These are phyloP conservation scores for Limnephilus rhombicus DNA, from an alignment of 2,888 invertebrate species.

Conservation along the genomic window DNA sequence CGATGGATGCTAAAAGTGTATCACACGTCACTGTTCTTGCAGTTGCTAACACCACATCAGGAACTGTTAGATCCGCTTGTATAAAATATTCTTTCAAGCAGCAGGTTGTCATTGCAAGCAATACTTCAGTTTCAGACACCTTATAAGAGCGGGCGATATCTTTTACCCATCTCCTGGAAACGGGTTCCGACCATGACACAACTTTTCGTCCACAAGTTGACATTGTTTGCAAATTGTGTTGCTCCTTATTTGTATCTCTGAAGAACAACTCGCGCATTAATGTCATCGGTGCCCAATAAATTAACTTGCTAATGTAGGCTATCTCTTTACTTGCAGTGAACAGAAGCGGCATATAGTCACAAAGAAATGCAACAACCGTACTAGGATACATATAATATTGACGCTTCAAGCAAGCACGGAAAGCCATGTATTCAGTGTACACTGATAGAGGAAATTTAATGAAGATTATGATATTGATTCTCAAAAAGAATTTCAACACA, in stretches of 20 bases:
- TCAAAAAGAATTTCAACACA: conserved; percentile 70
- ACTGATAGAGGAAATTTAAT: conserved; percentile 71
- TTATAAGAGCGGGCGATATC: conserved; percentile 79
- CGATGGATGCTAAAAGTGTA: conserved; percentile 76
- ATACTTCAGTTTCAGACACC: conserved; percentile 81
- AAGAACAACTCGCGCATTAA: conserved; percentile 80
- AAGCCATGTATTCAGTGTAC: conserved; percentile 72
- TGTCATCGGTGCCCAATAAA: conserved; percentile 75
- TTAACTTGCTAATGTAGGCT: conserved; percentile 71
- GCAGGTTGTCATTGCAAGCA: conserved; percentile 81
- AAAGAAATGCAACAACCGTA: conserved; percentile 70
- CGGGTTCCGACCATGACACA: conserved; percentile 84
- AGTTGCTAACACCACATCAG: conserved; percentile 80
- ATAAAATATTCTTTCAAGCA: conserved; percentile 82
- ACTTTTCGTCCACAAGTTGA: conserved; percentile 85
- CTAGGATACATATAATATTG: conserved; percentile 71
- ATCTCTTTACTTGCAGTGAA: conserved; percentile 73
- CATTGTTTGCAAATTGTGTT: conserved; percentile 80
- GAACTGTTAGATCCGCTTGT: conserved; percentile 75
- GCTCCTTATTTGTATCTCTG: conserved; percentile 75
- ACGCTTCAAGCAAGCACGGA: conserved; percentile 70
- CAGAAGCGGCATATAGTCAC: conserved; percentile 74
- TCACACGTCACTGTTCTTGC: conserved; percentile 80
- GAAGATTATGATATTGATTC: conserved; percentile 66
- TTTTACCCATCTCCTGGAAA: conserved; percentile 78